Evolutionary conservation across 1,140 invertebrate species (phyloP).

Genomic region (Leptinotarsa undecemlineata): DNA sequence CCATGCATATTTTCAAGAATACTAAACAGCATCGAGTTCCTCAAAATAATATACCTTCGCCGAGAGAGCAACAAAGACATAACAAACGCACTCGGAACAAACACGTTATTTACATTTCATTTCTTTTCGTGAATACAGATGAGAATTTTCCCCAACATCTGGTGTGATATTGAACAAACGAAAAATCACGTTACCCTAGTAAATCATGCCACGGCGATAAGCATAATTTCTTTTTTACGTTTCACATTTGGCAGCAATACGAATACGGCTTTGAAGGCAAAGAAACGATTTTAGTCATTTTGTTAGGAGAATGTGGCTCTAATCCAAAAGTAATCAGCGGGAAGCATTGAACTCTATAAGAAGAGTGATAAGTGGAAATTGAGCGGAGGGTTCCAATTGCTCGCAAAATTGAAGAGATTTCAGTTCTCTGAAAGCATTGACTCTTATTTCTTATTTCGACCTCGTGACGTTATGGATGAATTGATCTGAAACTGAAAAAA

Average conservation of each 20-base stretch:
- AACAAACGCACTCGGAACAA: too few relatives aligned
- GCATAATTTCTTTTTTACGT: conserved; percentile 7
- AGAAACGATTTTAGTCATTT: not conserved
- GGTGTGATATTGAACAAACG: not conserved
- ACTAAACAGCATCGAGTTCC: too few relatives aligned
- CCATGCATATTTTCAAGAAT: too few relatives aligned
- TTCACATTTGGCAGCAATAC: not conserved
- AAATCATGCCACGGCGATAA: not conserved
- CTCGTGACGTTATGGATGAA: not conserved
- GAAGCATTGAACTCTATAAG: conserved; percentile 1
- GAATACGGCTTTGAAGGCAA: not conserved
- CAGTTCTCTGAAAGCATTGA: not conserved
- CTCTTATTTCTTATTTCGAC: not conserved
- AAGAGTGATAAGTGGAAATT: not conserved
- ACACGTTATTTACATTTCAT: too few relatives aligned
- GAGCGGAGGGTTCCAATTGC: not conserved
- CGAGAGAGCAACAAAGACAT: too few relatives aligned
- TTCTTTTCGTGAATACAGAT: not conserved
- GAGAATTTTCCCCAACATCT: not conserved
- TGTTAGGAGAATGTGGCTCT: not conserved
- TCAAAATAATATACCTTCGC: too few relatives aligned
- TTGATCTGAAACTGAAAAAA: not conserved
- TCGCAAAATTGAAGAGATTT: not conserved
- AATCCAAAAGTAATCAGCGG: conserved; percentile 7
- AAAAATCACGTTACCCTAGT: not conserved